These are phyloP conservation scores for Atherinosoma microstoma DNA, from an alignment of 2,797 vertebrate species.

Conservation along the genomic window DNA sequence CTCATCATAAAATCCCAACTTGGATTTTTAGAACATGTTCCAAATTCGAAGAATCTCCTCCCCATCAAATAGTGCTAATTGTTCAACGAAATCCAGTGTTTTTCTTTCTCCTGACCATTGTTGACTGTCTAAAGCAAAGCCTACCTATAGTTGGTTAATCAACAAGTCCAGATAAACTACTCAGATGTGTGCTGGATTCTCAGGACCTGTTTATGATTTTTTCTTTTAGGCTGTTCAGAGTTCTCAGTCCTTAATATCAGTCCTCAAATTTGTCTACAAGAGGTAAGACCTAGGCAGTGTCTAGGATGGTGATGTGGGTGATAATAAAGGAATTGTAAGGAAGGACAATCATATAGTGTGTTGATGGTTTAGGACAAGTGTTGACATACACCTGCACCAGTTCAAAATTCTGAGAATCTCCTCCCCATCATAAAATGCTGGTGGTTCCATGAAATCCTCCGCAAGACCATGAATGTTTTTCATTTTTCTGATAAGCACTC, in stretches of 20 bases:
- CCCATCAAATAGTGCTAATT: neutral
- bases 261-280: too few relatives aligned
- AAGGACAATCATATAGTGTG: neutral
- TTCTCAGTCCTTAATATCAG: too few relatives aligned
- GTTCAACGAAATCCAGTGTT: neutral
- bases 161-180: too few relatives aligned
- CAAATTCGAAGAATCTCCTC: slow-evolving; percentile 11
- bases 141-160: too few relatives aligned
- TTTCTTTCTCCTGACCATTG: neutral
- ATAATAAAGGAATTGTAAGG: neutral
- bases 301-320: too few relatives aligned
- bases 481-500: neutral
- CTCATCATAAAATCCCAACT: slow-evolving; percentile 3
- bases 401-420: slow-evolving; percentile 15
- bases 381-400: slow-evolving; percentile 17
- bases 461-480: neutral
- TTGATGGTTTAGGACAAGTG: slow-evolving; percentile 8
- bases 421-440: neutral
- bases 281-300: too few relatives aligned
- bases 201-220: neutral
- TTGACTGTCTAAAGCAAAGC: neutral
- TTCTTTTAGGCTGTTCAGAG: neutral
- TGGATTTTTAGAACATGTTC: neutral
- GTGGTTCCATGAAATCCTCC: neutral
- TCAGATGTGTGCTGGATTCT: neutral